A percentile compares a stretch with the other conserved stretches of the same genome.
Conservation (phyloP, 2,888 invertebrate species). For the Tridacna crocea region DNA sequence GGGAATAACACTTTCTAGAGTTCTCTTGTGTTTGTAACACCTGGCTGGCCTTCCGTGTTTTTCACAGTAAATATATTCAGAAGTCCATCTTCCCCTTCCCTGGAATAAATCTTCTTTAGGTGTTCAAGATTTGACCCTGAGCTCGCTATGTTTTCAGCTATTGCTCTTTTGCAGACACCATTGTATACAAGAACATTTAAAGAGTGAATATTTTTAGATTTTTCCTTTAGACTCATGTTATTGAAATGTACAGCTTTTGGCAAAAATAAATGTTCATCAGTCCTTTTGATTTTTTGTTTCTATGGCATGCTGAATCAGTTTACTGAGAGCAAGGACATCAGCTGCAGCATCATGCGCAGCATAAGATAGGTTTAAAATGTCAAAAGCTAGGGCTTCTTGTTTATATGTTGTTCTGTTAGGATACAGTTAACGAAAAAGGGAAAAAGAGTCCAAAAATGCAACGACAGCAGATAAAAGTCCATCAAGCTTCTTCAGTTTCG, state of each 20-base stretch:
- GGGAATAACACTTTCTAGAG: no score
- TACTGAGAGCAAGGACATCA: background rate
- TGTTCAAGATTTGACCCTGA: no score
- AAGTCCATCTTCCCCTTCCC: no score
- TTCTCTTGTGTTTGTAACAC: no score
- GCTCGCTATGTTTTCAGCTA: no score
- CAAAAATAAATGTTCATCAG: background rate
- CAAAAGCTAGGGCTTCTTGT: slow-evolving; percentile 1
- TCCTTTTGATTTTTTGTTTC: no score
- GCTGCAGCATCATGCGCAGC: slow-evolving; percentile 17
- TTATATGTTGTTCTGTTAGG: background rate
- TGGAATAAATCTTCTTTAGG: no score
- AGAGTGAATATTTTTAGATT: slow-evolving; percentile 15
- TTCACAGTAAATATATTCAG: no score
- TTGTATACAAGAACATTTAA: background rate
- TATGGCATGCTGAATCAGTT: slow-evolving; percentile 4
- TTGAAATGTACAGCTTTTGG: slow-evolving; percentile 3
- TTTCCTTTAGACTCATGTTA: background rate
- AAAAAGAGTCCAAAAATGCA: background rate
- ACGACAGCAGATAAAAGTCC: background rate
- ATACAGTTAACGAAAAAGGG: background rate
- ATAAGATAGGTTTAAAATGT: background rate
- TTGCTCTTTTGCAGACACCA: no score
- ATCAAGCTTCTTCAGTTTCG: background rate
- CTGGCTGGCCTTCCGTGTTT: no score